These are phyloP conservation scores for Itoplectis maculator DNA, from an alignment of 2,888 invertebrate genomes.

Conservation along the genomic window DNA sequence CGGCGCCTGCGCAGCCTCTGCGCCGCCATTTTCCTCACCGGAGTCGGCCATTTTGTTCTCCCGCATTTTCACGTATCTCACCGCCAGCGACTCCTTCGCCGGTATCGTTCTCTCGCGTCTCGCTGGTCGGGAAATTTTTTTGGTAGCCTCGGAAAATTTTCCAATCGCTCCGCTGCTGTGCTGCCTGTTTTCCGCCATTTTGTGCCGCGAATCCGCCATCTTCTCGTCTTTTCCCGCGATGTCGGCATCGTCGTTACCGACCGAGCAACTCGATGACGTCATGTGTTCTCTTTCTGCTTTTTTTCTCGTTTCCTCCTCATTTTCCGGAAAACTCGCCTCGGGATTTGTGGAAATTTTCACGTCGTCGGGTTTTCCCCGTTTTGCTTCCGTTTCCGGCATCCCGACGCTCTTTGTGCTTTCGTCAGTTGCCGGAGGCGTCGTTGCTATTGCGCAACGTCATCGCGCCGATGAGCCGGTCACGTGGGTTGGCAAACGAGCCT, in stretches of 20 bases:
- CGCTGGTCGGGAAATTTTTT: background rate
- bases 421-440: background rate
- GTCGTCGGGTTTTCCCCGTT: background rate
- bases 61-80: conserved; percentile 60
- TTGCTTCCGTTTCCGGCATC: conserved; percentile 3
- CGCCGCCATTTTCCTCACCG: background rate
- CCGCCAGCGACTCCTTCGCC: conserved; percentile 32
- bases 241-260: background rate
- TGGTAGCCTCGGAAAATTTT: conserved; percentile 5
- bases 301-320: conserved; percentile 15
- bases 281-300: too few relatives aligned
- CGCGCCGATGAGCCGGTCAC: conserved; percentile 23
- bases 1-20: background rate
- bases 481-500: background rate
- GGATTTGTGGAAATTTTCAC: background rate
- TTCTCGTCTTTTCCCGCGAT: background rate
- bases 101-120: conserved; percentile 29
- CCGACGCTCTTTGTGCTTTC: background rate
- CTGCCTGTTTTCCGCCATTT: conserved; percentile 15
- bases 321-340: background rate
- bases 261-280: background rate
- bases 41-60: conserved; percentile 18
- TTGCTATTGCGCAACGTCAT: background rate
- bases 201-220: background rate
- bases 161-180: background rate